phyloP scores from a whole-genome alignment of 2,113 vertebrate species.

The Caretta caretta region DNA sequence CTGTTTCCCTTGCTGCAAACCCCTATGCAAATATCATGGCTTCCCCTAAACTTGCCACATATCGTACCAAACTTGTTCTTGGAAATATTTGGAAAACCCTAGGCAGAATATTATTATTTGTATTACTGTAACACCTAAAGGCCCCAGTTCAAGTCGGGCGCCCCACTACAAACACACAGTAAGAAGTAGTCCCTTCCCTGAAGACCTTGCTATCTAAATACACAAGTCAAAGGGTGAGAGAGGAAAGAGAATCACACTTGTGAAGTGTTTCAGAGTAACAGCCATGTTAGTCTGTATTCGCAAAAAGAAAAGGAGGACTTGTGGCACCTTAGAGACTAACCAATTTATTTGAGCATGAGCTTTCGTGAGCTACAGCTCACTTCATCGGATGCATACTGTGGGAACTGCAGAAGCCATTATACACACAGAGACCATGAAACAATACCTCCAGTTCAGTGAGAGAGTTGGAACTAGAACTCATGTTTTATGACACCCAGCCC shows the following conservation, averaged over 20 bases:
- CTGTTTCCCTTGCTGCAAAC: background rate
- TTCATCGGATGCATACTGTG: too few relatives aligned
- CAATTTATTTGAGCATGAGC: too few relatives aligned
- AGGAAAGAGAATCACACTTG: constrained; percentile 17
- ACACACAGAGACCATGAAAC: too few relatives aligned
- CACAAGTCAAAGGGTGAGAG: background rate
- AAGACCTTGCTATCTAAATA: background rate
- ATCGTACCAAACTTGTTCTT: background rate
- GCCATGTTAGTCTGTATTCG: too few relatives aligned
- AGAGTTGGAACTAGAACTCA: background rate
- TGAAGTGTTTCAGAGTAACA: background rate
- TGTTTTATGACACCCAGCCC: background rate
- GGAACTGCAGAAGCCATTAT: too few relatives aligned
- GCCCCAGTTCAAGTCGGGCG: background rate
- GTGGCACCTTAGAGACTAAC: too few relatives aligned
- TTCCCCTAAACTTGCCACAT: background rate
- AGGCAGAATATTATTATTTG: background rate
- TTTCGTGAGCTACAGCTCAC: too few relatives aligned
- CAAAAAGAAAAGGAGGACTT: too few relatives aligned
- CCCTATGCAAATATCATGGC: background rate
- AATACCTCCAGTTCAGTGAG: background rate
- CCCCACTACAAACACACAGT: background rate
- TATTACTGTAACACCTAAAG: background rate
- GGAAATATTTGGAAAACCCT: background rate
- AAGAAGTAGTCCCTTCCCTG: constrained; percentile 8